Evolutionary conservation across 2,113 vertebrate species (phyloP).

Genomic region (Paramormyrops kingsleyae): DNA sequence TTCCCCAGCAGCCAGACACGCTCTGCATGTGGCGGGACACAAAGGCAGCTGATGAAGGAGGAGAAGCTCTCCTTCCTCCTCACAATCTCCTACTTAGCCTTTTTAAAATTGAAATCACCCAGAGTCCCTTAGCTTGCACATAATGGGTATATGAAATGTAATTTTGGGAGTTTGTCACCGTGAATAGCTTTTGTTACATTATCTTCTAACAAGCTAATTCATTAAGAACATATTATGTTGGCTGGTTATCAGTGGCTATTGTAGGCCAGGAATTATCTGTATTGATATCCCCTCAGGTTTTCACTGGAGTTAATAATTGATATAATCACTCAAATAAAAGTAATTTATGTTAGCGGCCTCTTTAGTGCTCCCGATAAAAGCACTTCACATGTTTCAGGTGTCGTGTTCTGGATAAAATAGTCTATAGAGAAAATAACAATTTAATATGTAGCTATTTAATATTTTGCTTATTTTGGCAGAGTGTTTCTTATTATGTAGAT

Average conservation of each 20-base stretch:
- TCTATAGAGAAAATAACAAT: background rate
- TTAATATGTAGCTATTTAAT: background rate
- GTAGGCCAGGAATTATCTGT: slow-evolving; percentile 48
- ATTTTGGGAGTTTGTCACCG: slow-evolving; percentile 25
- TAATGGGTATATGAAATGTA: slow-evolving; percentile 21
- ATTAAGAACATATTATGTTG: slow-evolving; percentile 51
- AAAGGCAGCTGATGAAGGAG: slow-evolving; percentile 49
- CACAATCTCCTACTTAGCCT: slow-evolving; percentile 36
- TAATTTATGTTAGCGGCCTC: slow-evolving; percentile 47
- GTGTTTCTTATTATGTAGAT: slow-evolving; percentile 28
- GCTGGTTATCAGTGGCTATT: slow-evolving; percentile 47
- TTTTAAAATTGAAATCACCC: slow-evolving; percentile 19
- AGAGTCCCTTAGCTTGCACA: slow-evolving; percentile 11
- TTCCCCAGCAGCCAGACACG: background rate
- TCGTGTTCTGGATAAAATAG: slow-evolving; percentile 20
- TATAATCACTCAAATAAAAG: slow-evolving; percentile 48
- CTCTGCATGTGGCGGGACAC: slow-evolving; percentile 15
- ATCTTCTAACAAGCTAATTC: slow-evolving; percentile 52
- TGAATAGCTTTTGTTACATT: slow-evolving; percentile 47
- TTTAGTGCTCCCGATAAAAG: slow-evolving; percentile 29
- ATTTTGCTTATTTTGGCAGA: slow-evolving; percentile 20
- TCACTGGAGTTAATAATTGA: slow-evolving; percentile 58
- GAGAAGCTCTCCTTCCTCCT: slow-evolving; percentile 29
- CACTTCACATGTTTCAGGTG: slow-evolving; percentile 43
- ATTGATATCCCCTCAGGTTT: slow-evolving; percentile 50